These are phyloP conservation scores for Pseudobourletiella spinata DNA, from an alignment of 1,140 invertebrate genomes.

Conservation along the genomic window DNA sequence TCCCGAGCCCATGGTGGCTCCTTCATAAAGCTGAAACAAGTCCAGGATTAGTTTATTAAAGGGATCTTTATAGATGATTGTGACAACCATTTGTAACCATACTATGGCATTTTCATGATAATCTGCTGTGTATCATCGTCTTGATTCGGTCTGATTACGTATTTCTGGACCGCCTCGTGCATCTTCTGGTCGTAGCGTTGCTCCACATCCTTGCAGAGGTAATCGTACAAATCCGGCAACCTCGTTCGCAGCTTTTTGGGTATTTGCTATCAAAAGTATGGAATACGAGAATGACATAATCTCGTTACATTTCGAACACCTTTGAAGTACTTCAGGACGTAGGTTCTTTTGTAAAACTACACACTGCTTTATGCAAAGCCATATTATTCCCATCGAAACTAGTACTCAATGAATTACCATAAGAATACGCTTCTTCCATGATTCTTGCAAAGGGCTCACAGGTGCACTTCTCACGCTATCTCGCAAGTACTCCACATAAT, in stretches of 20 bases:
- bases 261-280: conserved; percentile 7
- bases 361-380: too few species aligned
- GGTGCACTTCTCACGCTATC: conserved; percentile 26
- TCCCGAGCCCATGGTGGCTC: conserved; percentile 22
- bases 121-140: conserved; percentile 15
- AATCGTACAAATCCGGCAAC: conserved; percentile 10
- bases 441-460: conserved; percentile 16
- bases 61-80: too few species aligned
- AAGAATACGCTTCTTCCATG: conserved; percentile 22
- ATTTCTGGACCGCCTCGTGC: conserved; percentile 22
- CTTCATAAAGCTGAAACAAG: conserved; percentile 9
- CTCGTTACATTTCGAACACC: background rate
- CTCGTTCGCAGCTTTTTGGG: conserved; percentile 5
- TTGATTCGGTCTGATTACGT: conserved; percentile 16
- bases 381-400: too few species aligned
- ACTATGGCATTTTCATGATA: conserved; percentile 24
- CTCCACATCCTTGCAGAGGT: conserved; percentile 18
- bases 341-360: too few species aligned
- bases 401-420: conserved; percentile 8
- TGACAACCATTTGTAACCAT: too few species aligned
- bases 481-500: conserved; percentile 27
- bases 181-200: conserved; percentile 18
- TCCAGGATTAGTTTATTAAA: too few species aligned
- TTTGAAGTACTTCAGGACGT: too few species aligned
- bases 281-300: background rate